Percentiles rank a stretch among this genome's conserved stretches.
phyloP scores from a whole-genome alignment of 1,140 invertebrate species.

The Scaptomyza montana region DNA sequence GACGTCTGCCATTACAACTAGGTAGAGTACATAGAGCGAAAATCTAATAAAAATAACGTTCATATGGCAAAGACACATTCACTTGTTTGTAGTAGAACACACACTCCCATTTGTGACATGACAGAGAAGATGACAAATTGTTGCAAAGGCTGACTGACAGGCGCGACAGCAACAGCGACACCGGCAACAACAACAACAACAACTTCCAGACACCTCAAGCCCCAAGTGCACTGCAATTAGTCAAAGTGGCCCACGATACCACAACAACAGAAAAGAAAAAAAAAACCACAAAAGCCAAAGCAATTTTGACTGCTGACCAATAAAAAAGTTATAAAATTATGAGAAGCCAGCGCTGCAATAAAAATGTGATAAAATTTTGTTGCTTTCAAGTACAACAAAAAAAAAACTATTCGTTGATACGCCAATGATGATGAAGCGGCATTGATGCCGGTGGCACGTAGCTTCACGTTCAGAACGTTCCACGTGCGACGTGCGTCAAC shows the following conservation, averaged over 20 bases:
- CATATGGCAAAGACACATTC: constrained; percentile 27
- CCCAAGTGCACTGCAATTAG: constrained; percentile 78
- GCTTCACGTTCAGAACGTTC: constrained; percentile 25
- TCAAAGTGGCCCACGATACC: constrained; percentile 56
- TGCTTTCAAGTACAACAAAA: constrained; percentile 39
- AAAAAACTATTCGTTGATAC: constrained; percentile 3
- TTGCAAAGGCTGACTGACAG: constrained; percentile 72
- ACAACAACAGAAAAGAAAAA: constrained; percentile 32
- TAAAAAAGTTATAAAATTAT: constrained; percentile 59
- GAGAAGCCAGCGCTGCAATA: constrained; percentile 42
- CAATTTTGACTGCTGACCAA: constrained; percentile 57
- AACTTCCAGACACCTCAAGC: constrained; percentile 57
- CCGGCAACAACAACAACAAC: constrained; percentile 56
- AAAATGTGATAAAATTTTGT: constrained; percentile 68
- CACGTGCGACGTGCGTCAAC: constrained; percentile 77
- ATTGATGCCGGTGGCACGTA: constrained; percentile 64
- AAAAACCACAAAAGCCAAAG: constrained; percentile 46
- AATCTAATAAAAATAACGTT: constrained; percentile 76
- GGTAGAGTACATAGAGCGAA: constrained; percentile 28
- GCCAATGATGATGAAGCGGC: constrained; percentile 14
- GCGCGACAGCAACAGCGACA: constrained; percentile 37
- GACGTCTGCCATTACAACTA: constrained; percentile 14
- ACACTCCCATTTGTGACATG: constrained; percentile 63
- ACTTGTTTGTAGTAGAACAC: neutral
- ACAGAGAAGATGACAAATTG: constrained; percentile 82